These are phyloP conservation scores for Tiliacea aurago DNA, from an alignment of 2,888 invertebrate species.

Conservation along the genomic window DNA sequence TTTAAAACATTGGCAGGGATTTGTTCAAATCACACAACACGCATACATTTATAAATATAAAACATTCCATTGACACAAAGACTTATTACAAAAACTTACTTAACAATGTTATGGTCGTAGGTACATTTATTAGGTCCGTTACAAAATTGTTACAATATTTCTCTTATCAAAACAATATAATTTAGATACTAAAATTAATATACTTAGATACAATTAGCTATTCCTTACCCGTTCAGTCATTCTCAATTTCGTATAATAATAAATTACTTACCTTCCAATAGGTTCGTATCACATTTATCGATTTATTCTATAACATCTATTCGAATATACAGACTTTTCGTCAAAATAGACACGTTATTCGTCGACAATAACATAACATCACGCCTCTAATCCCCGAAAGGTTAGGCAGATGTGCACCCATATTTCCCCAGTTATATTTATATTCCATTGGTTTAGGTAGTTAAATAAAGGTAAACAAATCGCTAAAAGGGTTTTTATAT, in stretches of 20 bases:
- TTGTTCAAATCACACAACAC: slow-evolving; percentile 41
- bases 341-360: background rate
- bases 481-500: too few species aligned
- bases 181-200: slow-evolving; percentile 45
- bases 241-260: slow-evolving; percentile 51
- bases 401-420: too few species aligned
- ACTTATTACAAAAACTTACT: slow-evolving; percentile 37
- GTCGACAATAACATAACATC: background rate
- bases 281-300: slow-evolving; percentile 50
- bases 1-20: slow-evolving; percentile 7
- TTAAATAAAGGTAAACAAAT: too few species aligned
- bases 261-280: slow-evolving; percentile 15
- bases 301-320: slow-evolving; percentile 19
- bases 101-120: slow-evolving; percentile 23
- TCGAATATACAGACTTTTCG: slow-evolving; percentile 19
- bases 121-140: slow-evolving; percentile 54
- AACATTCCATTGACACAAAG: slow-evolving; percentile 40
- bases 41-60: slow-evolving; percentile 20
- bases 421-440: background rate
- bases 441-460: too few species aligned
- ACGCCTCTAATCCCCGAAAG: accelerated
- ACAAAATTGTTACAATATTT: slow-evolving; percentile 52
- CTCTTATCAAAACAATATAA: slow-evolving; percentile 58
- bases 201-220: slow-evolving; percentile 21
- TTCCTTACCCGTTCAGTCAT: slow-evolving; percentile 50